phyloP scores from a whole-genome alignment of 2,888 invertebrate genomes.

The Neoitamus cyanurus region DNA sequence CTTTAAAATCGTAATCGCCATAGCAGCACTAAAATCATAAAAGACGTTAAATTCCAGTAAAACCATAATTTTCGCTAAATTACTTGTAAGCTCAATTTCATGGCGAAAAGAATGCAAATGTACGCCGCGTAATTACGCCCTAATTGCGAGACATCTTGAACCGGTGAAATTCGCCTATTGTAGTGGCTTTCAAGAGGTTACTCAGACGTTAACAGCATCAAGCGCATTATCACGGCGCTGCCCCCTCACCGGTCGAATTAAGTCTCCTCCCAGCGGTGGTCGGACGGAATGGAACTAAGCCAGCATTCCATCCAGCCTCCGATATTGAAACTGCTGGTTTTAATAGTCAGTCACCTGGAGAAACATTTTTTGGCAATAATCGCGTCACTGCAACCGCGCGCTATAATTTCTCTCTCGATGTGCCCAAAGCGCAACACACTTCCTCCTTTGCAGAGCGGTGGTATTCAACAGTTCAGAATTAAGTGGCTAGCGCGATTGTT shows the following conservation, averaged over 20 bases:
- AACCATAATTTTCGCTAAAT: not conserved
- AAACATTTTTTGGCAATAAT: not conserved
- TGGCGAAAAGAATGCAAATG: not conserved
- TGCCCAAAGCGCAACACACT: not conserved
- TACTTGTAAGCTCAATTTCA: not conserved
- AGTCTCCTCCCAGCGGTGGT: not conserved
- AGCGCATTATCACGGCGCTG: not conserved
- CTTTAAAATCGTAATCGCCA: not conserved
- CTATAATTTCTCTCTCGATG: slow-evolving; percentile 15
- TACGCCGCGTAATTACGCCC: not conserved
- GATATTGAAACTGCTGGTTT: not conserved
- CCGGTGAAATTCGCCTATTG: not conserved
- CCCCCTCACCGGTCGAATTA: not conserved
- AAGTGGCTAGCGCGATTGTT: not conserved
- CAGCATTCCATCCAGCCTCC: not conserved
- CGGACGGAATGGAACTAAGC: not conserved
- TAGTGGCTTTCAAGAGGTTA: not conserved
- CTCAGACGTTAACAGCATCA: not conserved
- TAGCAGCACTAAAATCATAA: not conserved
- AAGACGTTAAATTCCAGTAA: not conserved
- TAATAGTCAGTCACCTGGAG: not conserved
- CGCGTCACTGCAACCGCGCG: not conserved
- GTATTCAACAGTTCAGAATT: slow-evolving; percentile 19
- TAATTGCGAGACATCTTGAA: slow-evolving; percentile 2
- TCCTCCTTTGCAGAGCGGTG: not conserved